Conservation (phyloP, 2,113 vertebrate genomes). For the Parus major region DNA sequence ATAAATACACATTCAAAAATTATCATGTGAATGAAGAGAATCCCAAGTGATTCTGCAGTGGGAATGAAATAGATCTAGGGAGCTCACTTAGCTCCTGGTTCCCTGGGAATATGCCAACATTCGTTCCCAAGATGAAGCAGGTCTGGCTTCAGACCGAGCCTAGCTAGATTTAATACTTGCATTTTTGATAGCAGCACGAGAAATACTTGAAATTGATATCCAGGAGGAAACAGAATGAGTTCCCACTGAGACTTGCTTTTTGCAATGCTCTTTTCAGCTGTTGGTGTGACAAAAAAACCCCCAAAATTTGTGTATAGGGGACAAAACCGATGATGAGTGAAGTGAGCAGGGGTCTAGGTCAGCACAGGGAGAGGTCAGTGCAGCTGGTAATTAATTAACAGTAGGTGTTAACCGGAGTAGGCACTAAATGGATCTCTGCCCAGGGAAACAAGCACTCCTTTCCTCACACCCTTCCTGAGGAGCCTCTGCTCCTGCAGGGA, state of each 20-base stretch:
- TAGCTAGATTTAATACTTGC: not conserved
- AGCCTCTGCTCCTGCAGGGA: not conserved
- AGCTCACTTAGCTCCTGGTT: not conserved
- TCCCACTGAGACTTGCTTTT: not conserved
- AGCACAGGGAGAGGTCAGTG: not conserved
- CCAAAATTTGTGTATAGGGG: fast-evolving
- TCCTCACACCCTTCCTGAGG: not conserved
- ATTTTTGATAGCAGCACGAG: not conserved
- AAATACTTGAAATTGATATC: not conserved
- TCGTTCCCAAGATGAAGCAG: not conserved
- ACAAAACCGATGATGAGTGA: not conserved
- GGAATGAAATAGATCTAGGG: not conserved
- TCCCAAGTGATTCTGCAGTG: not conserved
- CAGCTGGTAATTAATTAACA: not conserved
- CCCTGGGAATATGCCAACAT: not conserved
- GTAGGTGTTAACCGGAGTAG: not conserved
- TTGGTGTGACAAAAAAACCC: not conserved
- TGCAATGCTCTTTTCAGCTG: not conserved
- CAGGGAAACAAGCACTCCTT: not conserved
- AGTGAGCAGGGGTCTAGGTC: not conserved
- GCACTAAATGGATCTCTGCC: not conserved
- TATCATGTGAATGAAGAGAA: not conserved
- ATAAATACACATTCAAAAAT: conserved; percentile 15
- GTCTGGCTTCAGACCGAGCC: not conserved
- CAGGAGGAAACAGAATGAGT: not conserved